Evolutionary conservation across 2,797 vertebrate species (phyloP).

Genomic region (Yasuhikotakia modesta): DNA sequence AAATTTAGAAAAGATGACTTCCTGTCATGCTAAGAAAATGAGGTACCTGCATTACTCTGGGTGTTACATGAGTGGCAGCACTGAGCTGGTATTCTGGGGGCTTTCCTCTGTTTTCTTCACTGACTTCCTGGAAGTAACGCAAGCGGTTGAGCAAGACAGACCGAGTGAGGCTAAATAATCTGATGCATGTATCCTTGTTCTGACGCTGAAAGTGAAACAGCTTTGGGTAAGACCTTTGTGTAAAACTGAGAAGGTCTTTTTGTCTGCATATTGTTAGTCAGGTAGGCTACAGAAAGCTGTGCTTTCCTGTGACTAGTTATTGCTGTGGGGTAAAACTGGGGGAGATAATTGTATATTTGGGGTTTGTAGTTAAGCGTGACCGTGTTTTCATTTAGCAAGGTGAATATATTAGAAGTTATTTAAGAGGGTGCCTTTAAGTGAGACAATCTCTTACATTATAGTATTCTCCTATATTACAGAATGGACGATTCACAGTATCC

Average conservation of each 20-base stretch:
- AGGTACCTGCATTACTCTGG: slow-evolving; percentile 32
- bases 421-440: neutral
- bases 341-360: slow-evolving; percentile 29
- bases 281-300: slow-evolving; percentile 16
- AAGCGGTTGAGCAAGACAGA: slow-evolving; percentile 32
- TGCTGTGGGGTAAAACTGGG: slow-evolving; percentile 42
- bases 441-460: slow-evolving; percentile 19
- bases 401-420: slow-evolving; percentile 44
- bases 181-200: slow-evolving; percentile 34
- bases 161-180: slow-evolving; percentile 33
- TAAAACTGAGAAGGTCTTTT: slow-evolving; percentile 13
- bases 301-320: slow-evolving; percentile 23
- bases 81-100: slow-evolving; percentile 79
- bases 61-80: slow-evolving; percentile 55
- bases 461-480: slow-evolving; percentile 62
- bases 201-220: slow-evolving; percentile 68
- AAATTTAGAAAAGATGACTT: slow-evolving; percentile 10
- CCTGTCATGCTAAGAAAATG: neutral
- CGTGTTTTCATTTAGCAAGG: slow-evolving; percentile 46
- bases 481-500: slow-evolving; percentile 73
- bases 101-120: slow-evolving; percentile 74
- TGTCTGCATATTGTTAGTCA: slow-evolving; percentile 37
- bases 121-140: slow-evolving; percentile 79
- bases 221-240: slow-evolving; percentile 19
- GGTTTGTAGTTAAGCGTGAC: neutral